Percentiles rank a stretch among this genome's conserved stretches.
Evolutionary conservation across 2,888 invertebrate species (phyloP).

Genomic region (Abscondita cerata): DNA sequence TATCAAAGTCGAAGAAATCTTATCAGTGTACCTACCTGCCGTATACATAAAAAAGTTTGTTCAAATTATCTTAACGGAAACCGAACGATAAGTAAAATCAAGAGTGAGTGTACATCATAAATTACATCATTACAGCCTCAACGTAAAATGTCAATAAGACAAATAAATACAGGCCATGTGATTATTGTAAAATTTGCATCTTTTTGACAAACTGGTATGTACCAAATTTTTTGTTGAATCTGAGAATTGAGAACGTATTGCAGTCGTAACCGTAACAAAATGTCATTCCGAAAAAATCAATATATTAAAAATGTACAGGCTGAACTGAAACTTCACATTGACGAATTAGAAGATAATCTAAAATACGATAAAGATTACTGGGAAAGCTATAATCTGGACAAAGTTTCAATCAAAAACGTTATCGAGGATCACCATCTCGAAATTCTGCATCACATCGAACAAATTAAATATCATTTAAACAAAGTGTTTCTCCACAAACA

Average conservation of each 20-base stretch:
- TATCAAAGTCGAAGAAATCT: too few relatives aligned
- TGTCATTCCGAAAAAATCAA: not conserved
- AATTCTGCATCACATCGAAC: constrained; percentile 9
- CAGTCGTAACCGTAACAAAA: not conserved
- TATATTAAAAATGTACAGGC: constrained; percentile 1
- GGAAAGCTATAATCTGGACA: not conserved
- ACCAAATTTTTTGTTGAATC: not conserved
- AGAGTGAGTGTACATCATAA: not conserved
- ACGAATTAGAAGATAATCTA: constrained; percentile 12
- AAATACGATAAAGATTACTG: constrained; percentile 5
- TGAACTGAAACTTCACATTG: not conserved
- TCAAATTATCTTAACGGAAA: constrained; percentile 14
- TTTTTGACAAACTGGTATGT: constrained; percentile 1
- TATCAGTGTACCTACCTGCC: too few relatives aligned
- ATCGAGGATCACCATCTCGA: constrained; percentile 7
- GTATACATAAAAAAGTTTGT: constrained; percentile 1
- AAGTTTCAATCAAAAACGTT: not conserved
- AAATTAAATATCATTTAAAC: constrained; percentile 20
- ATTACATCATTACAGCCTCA: not conserved
- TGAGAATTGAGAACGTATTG: too few relatives aligned
- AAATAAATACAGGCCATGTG: constrained; percentile 1
- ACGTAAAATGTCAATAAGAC: constrained; percentile 3
- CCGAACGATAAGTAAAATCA: constrained; percentile 14
- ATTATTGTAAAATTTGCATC: not conserved
- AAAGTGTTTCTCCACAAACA: constrained; percentile 12